phyloP scores from a whole-genome alignment of 2,113 vertebrate genomes.

The Tenebrosternarchus preto region DNA sequence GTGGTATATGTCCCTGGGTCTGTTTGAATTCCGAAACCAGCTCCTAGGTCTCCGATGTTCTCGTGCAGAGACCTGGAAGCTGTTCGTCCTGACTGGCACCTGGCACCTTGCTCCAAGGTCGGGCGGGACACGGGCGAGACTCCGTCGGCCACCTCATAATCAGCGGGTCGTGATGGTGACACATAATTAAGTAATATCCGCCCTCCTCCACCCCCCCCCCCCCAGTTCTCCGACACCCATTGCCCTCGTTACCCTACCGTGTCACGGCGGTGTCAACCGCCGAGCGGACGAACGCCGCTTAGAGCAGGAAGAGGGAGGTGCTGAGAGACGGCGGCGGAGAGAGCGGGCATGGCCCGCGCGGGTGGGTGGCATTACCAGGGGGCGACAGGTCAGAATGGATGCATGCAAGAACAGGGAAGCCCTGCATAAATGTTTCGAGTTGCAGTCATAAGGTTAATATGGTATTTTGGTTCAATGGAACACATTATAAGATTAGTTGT shows the following conservation, averaged over 20 bases:
- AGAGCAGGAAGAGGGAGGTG: too few species aligned
- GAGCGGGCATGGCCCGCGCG: not conserved
- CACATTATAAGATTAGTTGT: not conserved
- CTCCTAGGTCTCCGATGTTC: slow-evolving; percentile 55
- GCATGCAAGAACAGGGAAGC: slow-evolving; percentile 49
- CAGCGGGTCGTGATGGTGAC: slow-evolving; percentile 64
- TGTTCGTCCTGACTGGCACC: slow-evolving; percentile 45
- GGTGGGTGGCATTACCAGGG: slow-evolving; percentile 40
- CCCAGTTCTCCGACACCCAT: slow-evolving; percentile 38
- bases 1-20: slow-evolving; percentile 31
- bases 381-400: slow-evolving; percentile 57
- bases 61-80: slow-evolving; percentile 53
- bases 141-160: slow-evolving; percentile 65
- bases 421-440: slow-evolving; percentile 43
- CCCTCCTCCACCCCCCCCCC: slow-evolving; percentile 50
- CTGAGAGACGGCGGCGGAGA: not conserved
- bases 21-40: slow-evolving; percentile 57
- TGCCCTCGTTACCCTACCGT: not conserved
- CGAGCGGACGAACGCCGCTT: not conserved
- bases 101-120: slow-evolving; percentile 54
- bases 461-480: not conserved
- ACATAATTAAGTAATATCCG: slow-evolving; percentile 67
- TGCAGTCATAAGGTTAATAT: slow-evolving; percentile 18
- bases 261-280: slow-evolving; percentile 5
- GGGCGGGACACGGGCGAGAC: slow-evolving; percentile 62